Percentiles rank a stretch among this genome's conserved stretches.
These are phyloP conservation scores for Lithobates sylvaticus DNA, from an alignment of 2,797 vertebrate genomes.

Conservation along the genomic window DNA sequence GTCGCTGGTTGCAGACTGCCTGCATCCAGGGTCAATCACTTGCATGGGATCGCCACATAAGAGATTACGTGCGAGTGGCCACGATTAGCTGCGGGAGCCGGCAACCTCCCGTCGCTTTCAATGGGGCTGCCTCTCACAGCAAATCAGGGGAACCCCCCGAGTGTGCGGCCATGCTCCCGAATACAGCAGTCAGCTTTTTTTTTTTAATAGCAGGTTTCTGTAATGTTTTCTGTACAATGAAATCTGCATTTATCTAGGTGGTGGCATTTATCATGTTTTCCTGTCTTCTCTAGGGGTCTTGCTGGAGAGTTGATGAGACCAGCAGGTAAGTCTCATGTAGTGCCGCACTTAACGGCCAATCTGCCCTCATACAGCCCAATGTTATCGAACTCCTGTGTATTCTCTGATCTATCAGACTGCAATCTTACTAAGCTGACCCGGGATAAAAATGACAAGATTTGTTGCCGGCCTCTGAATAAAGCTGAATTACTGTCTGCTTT, in stretches of 20 bases:
- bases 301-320: conserved; percentile 94
- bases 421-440: background rate
- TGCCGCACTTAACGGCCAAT: background rate
- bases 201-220: too few relatives aligned
- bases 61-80: too few relatives aligned
- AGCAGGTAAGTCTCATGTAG: conserved; percentile 80
- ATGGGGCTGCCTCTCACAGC: too few relatives aligned
- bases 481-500: background rate
- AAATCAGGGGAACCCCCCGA: too few relatives aligned
- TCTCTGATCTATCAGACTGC: background rate
- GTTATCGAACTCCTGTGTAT: background rate
- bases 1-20: too few relatives aligned
- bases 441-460: conserved; percentile 10
- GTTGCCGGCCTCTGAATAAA: background rate
- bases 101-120: too few relatives aligned
- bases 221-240: background rate
- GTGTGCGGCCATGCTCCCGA: too few relatives aligned
- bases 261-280: background rate
- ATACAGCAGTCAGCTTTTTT: too few relatives aligned
- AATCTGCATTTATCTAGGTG: background rate
- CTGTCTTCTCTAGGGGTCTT: conserved; percentile 82
- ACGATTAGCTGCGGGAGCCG: too few relatives aligned
- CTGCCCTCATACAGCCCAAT: background rate
- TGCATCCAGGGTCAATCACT: too few relatives aligned
- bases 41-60: too few relatives aligned